A percentile compares a stretch with the other conserved stretches of the same genome.
Evolutionary conservation across 1,140 invertebrate genomes (phyloP).

Genomic region (Maniola jurtina): DNA sequence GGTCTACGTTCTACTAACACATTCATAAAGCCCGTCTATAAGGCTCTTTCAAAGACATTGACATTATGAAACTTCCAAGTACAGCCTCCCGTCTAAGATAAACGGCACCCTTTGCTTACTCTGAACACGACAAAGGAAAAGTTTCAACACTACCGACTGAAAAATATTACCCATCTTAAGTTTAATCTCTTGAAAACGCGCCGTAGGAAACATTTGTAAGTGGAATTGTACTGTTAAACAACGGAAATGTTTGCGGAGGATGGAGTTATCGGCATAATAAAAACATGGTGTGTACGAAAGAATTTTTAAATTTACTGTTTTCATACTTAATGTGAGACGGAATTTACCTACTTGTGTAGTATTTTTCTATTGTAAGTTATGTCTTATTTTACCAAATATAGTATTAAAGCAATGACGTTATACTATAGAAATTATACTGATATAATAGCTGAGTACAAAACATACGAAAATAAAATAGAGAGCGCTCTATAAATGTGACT

Average conservation of each 20-base stretch:
- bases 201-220: slow-evolving; percentile 58
- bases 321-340: too few species aligned
- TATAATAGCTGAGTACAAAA: too few species aligned
- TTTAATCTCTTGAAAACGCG: slow-evolving; percentile 64
- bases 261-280: slow-evolving; percentile 3
- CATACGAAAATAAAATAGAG: too few species aligned
- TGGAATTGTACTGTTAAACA: slow-evolving; percentile 38
- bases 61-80: slow-evolving; percentile 30
- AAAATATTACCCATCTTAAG: slow-evolving; percentile 68
- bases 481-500: too few species aligned
- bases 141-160: slow-evolving; percentile 59
- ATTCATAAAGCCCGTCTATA: slow-evolving; percentile 4
- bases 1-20: neutral
- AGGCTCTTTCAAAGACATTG: slow-evolving; percentile 19
- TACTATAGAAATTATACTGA: too few species aligned
- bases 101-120: slow-evolving; percentile 36
- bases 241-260: slow-evolving; percentile 8
- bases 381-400: too few species aligned
- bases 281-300: neutral
- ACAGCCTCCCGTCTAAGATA: slow-evolving; percentile 35
- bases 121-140: slow-evolving; percentile 50
- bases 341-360: too few species aligned
- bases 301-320: neutral
- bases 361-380: too few species aligned
- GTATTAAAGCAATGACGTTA: too few species aligned